Evolutionary conservation across 1,140 invertebrate species (phyloP).

Genomic region (Drosophila kanapiae): DNA sequence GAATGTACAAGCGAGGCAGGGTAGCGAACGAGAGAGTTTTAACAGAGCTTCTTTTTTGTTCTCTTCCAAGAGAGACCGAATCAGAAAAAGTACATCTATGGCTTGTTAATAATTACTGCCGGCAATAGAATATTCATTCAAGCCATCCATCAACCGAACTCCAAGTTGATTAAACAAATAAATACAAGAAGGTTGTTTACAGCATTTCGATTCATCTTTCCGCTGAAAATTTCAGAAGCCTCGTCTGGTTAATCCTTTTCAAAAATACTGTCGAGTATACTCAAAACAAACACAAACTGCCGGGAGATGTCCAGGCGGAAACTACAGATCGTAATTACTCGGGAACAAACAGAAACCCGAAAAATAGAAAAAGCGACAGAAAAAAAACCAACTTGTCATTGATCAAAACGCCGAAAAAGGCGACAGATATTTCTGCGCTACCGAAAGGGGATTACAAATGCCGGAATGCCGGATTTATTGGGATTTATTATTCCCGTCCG

Average conservation of each 20-base stretch:
- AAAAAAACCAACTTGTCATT: conserved; percentile 62
- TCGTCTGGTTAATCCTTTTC: conserved; percentile 10
- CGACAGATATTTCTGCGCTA: conserved; percentile 34
- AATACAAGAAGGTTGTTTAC: conserved; percentile 12
- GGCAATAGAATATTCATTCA: not conserved
- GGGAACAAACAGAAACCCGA: conserved; percentile 47
- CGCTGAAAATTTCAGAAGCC: conserved; percentile 31
- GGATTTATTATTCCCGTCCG: conserved; percentile 16
- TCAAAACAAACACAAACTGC: conserved; percentile 42
- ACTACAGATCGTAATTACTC: conserved; percentile 49
- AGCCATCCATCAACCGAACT: conserved; percentile 24
- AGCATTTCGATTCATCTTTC: conserved; percentile 24
- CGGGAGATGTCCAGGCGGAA: conserved; percentile 29
- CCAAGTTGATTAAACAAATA: conserved; percentile 26
- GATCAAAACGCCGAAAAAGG: conserved; percentile 49
- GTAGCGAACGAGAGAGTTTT: not conserved
- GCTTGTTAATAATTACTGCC: not conserved
- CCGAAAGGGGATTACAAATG: conserved; percentile 30
- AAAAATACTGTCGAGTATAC: conserved; percentile 32
- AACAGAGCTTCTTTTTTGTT: not conserved
- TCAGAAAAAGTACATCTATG: too few relatives aligned
- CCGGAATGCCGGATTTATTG: conserved; percentile 17
- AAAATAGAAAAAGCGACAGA: conserved; percentile 18
- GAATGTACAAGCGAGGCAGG: not conserved
- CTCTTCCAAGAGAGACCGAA: too few relatives aligned